Percentiles rank a stretch among this genome's conserved stretches.
phyloP scores from a whole-genome alignment of 1,140 invertebrate genomes.

The Dryas iulia region DNA sequence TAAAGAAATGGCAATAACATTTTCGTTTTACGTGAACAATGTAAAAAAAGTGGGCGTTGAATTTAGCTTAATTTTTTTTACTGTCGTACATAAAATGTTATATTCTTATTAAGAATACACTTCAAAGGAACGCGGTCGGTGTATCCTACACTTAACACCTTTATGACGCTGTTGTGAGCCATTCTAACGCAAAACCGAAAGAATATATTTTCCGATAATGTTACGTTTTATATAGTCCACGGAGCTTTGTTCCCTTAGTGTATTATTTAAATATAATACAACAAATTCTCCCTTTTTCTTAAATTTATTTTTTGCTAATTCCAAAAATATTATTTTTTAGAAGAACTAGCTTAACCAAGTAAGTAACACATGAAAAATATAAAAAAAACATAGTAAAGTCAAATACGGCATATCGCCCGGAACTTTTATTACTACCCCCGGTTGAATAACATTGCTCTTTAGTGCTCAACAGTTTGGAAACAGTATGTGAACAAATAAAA shows the following conservation, averaged over 20 bases:
- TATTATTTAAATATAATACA: background rate
- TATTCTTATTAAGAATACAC: background rate
- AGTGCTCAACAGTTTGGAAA: conserved; percentile 27
- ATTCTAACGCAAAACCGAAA: background rate
- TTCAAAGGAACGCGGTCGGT: background rate
- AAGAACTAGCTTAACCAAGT: background rate
- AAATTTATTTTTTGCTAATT: too few species aligned
- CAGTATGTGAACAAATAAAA: conserved; percentile 46
- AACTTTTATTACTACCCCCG: conserved; percentile 18
- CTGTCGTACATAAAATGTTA: background rate
- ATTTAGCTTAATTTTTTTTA: background rate
- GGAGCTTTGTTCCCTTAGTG: background rate
- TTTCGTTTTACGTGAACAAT: too few species aligned
- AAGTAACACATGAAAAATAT: background rate
- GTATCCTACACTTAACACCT: background rate
- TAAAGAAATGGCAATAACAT: too few species aligned
- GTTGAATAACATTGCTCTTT: conserved; percentile 23
- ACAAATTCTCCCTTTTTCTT: too few species aligned
- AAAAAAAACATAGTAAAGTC: background rate
- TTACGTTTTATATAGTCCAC: background rate
- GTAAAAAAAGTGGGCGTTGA: too few species aligned
- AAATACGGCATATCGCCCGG: background rate
- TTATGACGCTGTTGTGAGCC: conserved; percentile 2
- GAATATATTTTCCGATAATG: background rate
- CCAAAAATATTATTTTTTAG: background rate